Evolutionary conservation across 2,113 vertebrate genomes (phyloP).

Genomic region (Quiscalus mexicanus): DNA sequence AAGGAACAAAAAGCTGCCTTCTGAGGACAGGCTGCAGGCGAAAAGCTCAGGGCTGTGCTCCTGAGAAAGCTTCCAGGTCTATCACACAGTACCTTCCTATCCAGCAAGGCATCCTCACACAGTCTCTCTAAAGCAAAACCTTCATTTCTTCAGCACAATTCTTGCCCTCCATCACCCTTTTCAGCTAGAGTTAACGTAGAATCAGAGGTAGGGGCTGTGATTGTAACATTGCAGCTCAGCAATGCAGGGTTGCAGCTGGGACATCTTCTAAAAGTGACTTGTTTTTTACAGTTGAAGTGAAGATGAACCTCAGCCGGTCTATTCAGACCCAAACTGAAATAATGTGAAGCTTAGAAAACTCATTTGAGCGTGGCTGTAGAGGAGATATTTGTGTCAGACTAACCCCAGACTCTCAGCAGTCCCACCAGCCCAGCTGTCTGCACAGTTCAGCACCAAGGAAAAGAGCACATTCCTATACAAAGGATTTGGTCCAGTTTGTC

Average conservation of each 20-base stretch:
- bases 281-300: not conserved
- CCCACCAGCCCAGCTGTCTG: not conserved
- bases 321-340: not conserved
- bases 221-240: not conserved
- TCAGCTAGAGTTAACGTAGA: not conserved
- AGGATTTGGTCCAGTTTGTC: not conserved
- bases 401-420: not conserved
- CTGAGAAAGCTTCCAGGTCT: not conserved
- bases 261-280: not conserved
- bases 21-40: not conserved
- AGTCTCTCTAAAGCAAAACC: not conserved
- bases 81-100: not conserved
- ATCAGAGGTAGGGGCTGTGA: not conserved
- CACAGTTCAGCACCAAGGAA: not conserved
- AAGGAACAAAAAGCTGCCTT: not conserved
- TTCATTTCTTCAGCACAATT: not conserved
- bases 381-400: not conserved
- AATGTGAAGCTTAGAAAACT: not conserved
- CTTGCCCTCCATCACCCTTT: not conserved
- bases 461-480: not conserved
- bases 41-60: not conserved
- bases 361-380: not conserved
- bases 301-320: not conserved
- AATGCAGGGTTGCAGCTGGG: not conserved
- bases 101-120: not conserved